Conservation (phyloP, 2,888 invertebrate species). For the Mantis religiosa region DNA sequence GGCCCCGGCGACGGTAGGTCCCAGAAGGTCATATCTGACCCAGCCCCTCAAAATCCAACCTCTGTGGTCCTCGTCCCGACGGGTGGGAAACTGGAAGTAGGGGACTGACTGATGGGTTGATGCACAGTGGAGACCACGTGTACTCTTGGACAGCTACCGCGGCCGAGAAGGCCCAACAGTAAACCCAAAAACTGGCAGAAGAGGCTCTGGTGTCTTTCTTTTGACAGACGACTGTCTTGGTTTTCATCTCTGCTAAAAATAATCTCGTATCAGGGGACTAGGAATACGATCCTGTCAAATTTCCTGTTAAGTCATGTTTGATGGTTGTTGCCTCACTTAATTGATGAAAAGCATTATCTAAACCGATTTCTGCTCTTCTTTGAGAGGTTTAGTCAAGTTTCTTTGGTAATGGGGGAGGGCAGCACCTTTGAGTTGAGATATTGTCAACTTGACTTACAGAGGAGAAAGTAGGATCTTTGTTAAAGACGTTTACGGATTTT, state of each 20-base stretch:
- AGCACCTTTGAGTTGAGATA: background rate
- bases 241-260: background rate
- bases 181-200: too few relatives aligned
- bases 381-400: background rate
- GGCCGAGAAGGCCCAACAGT: too few relatives aligned
- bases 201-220: too few relatives aligned
- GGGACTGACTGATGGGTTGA: too few relatives aligned
- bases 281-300: background rate
- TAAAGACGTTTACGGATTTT: background rate
- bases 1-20: too few relatives aligned
- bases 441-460: background rate
- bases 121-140: too few relatives aligned
- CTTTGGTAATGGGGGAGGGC: background rate
- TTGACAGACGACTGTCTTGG: background rate
- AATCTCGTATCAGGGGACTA: background rate
- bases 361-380: background rate
- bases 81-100: too few relatives aligned
- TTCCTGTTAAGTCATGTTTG: background rate
- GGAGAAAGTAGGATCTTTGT: background rate
- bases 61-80: too few relatives aligned
- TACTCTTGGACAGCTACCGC: too few relatives aligned
- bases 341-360: background rate
- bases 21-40: too few relatives aligned
- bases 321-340: background rate
- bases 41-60: too few relatives aligned